Conservation (phyloP, 2,113 vertebrate genomes). For the Tragelaphus strepsiceros region DNA sequence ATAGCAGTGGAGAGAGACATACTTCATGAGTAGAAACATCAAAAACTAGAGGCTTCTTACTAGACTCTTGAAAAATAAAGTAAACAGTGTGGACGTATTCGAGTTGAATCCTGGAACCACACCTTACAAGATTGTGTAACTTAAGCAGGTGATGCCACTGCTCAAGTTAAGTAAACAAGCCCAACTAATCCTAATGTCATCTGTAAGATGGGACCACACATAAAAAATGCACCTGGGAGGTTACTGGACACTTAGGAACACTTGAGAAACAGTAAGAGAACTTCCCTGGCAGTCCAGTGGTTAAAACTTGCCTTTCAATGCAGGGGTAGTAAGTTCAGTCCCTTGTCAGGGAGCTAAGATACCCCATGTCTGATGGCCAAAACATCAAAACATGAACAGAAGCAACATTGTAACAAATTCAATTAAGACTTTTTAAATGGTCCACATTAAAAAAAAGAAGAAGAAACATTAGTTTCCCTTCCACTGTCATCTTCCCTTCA, state of each 20-base stretch:
- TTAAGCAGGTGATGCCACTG: background rate
- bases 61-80: background rate
- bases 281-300: background rate
- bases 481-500: background rate
- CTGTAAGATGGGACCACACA: background rate
- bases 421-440: background rate
- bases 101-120: background rate
- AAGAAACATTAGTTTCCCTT: background rate
- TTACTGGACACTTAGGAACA: background rate
- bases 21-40: background rate
- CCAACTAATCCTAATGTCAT: background rate
- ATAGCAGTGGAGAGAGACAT: background rate
- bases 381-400: background rate
- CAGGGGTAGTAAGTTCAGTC: background rate
- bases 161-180: background rate
- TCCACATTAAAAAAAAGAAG: background rate
- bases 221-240: background rate
- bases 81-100: background rate
- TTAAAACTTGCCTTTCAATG: background rate
- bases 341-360: background rate
- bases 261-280: background rate
- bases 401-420: background rate
- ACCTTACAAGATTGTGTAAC: background rate
- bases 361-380: background rate
- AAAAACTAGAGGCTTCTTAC: background rate